Conservation (phyloP, 2,888 invertebrate species). For the Polymixis lichenea region DNA sequence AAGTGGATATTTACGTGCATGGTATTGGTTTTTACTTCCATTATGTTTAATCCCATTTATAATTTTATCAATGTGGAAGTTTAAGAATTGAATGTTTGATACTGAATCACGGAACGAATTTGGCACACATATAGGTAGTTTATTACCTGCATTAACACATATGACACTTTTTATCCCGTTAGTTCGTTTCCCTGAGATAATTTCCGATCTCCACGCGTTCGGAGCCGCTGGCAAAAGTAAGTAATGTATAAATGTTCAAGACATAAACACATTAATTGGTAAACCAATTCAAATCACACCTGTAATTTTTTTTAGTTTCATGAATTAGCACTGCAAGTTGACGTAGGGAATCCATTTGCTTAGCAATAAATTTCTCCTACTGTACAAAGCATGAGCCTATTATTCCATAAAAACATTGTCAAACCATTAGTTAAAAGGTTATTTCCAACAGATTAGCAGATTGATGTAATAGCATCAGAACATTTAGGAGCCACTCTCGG, state of each 20-base stretch:
- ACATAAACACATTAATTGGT: neutral
- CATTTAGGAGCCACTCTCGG: slow-evolving; percentile 50
- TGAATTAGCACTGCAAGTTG: neutral
- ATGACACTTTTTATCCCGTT: too few species aligned
- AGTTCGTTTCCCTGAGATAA: too few species aligned
- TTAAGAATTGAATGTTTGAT: too few species aligned
- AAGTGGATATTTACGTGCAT: too few species aligned
- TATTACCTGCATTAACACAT: too few species aligned
- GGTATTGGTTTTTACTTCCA: too few species aligned
- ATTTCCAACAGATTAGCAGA: slow-evolving; percentile 42
- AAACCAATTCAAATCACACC: neutral
- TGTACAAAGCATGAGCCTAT: neutral
- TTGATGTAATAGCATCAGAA: slow-evolving; percentile 39
- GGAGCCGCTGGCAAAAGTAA: too few species aligned
- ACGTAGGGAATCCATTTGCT: neutral
- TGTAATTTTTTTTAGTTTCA: neutral
- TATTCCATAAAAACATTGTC: slow-evolving; percentile 10
- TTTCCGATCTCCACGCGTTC: too few species aligned
- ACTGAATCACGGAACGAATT: too few species aligned
- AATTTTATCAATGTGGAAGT: too few species aligned
- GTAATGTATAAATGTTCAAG: neutral
- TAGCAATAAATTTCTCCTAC: neutral
- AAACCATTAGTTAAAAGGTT: slow-evolving; percentile 33
- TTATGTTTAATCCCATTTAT: too few species aligned
- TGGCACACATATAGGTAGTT: too few species aligned